Evolutionary conservation across 2,888 invertebrate genomes (phyloP).

Genomic region (Diadromus collaris): DNA sequence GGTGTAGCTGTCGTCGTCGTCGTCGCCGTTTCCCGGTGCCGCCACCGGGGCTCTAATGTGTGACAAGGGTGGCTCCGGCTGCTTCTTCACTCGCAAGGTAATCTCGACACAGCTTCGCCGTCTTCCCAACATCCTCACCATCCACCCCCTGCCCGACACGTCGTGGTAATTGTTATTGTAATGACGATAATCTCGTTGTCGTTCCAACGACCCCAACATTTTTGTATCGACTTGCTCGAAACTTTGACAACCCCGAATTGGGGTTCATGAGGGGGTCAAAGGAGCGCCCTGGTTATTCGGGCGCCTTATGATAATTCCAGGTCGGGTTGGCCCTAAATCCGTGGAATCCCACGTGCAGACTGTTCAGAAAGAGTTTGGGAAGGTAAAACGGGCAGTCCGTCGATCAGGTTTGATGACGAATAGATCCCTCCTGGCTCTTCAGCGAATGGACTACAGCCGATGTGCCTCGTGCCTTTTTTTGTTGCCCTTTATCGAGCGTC

Average conservation of each 20-base stretch:
- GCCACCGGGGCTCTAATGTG: constrained; percentile 81
- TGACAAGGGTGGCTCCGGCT: constrained; percentile 87
- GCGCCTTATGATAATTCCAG: neutral
- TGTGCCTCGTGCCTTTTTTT: neutral
- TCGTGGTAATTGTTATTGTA: neutral
- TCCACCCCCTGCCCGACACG: neutral
- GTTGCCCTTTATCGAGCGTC: neutral
- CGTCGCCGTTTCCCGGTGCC: constrained; percentile 6
- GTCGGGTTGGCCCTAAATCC: too few relatives aligned
- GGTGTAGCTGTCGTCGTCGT: constrained; percentile 66
- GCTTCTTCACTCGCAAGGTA: constrained; percentile 86
- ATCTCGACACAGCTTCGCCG: constrained; percentile 63
- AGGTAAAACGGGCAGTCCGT: too few relatives aligned
- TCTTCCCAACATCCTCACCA: neutral
- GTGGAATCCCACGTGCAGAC: too few relatives aligned
- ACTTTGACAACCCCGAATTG: neutral
- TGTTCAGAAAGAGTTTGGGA: too few relatives aligned
- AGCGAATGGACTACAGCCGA: neutral
- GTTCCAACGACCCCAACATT: neutral
- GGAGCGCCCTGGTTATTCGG: neutral
- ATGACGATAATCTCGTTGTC: neutral
- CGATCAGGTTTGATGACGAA: too few relatives aligned
- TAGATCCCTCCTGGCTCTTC: too few relatives aligned
- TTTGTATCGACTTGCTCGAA: neutral
- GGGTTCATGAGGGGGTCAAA: neutral